These are phyloP conservation scores for Parasteatoda lunata DNA, from an alignment of 2,888 invertebrate species.

Conservation along the genomic window DNA sequence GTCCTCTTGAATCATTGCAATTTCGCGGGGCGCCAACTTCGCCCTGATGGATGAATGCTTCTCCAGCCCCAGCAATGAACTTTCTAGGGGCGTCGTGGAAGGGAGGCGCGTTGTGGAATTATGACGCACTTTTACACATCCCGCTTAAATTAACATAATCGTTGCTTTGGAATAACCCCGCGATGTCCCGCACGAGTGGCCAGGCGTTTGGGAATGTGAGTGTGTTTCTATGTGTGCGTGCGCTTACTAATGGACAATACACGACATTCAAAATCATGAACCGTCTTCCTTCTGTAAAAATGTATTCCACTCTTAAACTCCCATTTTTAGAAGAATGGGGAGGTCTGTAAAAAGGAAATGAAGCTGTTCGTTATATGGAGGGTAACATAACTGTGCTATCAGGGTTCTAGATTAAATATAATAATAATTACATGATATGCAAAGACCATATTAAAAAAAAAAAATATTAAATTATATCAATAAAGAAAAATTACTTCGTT, in stretches of 20 bases:
- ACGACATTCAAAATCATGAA: neutral
- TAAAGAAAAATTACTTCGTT: too few species aligned
- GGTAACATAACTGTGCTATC: too few species aligned
- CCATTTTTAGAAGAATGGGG: constrained; percentile 5
- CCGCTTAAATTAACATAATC: constrained; percentile 65
- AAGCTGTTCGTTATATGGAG: too few species aligned
- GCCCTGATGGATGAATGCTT: constrained; percentile 35
- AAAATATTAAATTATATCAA: too few species aligned
- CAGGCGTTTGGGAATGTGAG: constrained; percentile 27
- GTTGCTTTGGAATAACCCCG: constrained; percentile 37
- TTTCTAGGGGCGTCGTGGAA: neutral
- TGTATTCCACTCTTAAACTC: constrained; percentile 29
- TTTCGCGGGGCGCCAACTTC: constrained; percentile 25
- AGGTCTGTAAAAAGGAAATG: too few species aligned
- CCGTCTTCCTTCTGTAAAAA: constrained; percentile 27
- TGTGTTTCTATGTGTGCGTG: constrained; percentile 28
- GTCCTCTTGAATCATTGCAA: constrained; percentile 47
- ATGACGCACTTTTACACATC: constrained; percentile 62
- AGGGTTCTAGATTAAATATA: too few species aligned
- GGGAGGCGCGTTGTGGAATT: constrained; percentile 28
- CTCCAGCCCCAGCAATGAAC: constrained; percentile 29
- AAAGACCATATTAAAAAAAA: too few species aligned
- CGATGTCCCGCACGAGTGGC: constrained; percentile 49
- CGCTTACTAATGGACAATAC: constrained; percentile 37
- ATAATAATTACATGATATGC: too few species aligned